A percentile compares a stretch with the other conserved stretches of the same genome.
Evolutionary conservation across 2,797 vertebrate species (phyloP).

Genomic region (Valencia hispanica): DNA sequence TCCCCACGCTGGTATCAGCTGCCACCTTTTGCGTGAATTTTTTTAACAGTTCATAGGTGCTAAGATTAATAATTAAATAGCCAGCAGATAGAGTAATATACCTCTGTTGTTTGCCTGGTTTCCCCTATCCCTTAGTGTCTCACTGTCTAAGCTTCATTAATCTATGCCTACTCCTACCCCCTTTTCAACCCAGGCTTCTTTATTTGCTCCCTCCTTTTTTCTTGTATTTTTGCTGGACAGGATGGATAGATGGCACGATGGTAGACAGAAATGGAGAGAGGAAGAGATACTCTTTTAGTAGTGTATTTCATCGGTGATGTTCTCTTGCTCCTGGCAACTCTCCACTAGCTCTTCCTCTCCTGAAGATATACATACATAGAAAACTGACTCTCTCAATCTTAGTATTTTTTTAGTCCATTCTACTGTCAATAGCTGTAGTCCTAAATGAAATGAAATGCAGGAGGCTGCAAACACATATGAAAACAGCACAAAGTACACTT

Average conservation of each 20-base stretch:
- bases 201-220: slow-evolving; percentile 38
- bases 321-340: slow-evolving; percentile 56
- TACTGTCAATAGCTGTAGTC: slow-evolving; percentile 14
- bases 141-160: slow-evolving; percentile 31
- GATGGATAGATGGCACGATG: slow-evolving; percentile 46
- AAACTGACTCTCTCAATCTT: slow-evolving; percentile 1
- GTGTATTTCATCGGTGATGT: slow-evolving; percentile 70
- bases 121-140: slow-evolving; percentile 29
- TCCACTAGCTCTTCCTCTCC: slow-evolving; percentile 47
- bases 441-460: neutral
- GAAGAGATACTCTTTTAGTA: slow-evolving; percentile 60
- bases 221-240: slow-evolving; percentile 43
- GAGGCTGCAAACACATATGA: neutral
- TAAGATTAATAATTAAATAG: slow-evolving; percentile 57
- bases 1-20: slow-evolving; percentile 9
- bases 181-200: slow-evolving; percentile 39
- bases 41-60: slow-evolving; percentile 31
- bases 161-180: slow-evolving; percentile 34
- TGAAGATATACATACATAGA: slow-evolving; percentile 18
- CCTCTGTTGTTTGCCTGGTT: slow-evolving; percentile 31
- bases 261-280: slow-evolving; percentile 53
- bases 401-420: slow-evolving; percentile 7
- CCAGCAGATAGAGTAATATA: slow-evolving; percentile 33
- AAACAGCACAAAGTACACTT: neutral
- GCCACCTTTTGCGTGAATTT: slow-evolving; percentile 23